Percentiles rank a stretch among this genome's conserved stretches.
These are phyloP conservation scores for Rhingia rostrata DNA, from an alignment of 2,888 invertebrate genomes.

Conservation along the genomic window DNA sequence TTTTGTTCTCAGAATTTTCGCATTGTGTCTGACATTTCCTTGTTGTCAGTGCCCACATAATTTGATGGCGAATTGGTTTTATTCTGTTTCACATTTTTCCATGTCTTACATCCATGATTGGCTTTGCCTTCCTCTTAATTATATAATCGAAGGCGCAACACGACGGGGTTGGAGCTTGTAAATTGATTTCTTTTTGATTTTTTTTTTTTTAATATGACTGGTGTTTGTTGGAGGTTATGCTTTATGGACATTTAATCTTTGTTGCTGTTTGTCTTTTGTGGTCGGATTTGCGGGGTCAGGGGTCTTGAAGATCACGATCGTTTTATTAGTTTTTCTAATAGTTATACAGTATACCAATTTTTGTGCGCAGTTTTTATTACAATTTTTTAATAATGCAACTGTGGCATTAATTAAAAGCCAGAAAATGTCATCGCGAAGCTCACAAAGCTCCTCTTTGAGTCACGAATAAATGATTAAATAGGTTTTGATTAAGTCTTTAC, in stretches of 20 bases:
- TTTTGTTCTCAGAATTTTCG: not conserved
- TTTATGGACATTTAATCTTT: constrained; percentile 28
- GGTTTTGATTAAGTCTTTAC: too few relatives aligned
- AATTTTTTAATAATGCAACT: too few relatives aligned
- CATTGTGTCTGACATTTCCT: constrained; percentile 19
- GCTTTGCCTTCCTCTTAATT: constrained; percentile 4
- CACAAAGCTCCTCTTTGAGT: too few relatives aligned
- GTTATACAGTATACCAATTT: not conserved
- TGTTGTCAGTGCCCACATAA: constrained; percentile 1
- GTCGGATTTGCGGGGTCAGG: not conserved
- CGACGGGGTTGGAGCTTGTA: not conserved
- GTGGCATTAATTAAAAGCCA: too few relatives aligned
- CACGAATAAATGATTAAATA: too few relatives aligned
- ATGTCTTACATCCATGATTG: constrained; percentile 3
- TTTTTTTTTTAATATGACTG: not conserved
- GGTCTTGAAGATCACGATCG: constrained; percentile 19
- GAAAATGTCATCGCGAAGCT: too few relatives aligned
- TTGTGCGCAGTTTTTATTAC: not conserved
- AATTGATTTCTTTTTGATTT: constrained; percentile 26
- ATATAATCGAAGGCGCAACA: constrained; percentile 5
- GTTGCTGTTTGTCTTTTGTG: not conserved
- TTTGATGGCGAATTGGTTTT: constrained; percentile 16
- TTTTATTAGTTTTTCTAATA: not conserved
- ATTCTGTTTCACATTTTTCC: not conserved
- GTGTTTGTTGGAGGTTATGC: not conserved